A percentile compares a stretch with the other conserved stretches of the same genome.
Conservation (phyloP, 2,888 invertebrate genomes). For the Siphlonurus alternatus region DNA sequence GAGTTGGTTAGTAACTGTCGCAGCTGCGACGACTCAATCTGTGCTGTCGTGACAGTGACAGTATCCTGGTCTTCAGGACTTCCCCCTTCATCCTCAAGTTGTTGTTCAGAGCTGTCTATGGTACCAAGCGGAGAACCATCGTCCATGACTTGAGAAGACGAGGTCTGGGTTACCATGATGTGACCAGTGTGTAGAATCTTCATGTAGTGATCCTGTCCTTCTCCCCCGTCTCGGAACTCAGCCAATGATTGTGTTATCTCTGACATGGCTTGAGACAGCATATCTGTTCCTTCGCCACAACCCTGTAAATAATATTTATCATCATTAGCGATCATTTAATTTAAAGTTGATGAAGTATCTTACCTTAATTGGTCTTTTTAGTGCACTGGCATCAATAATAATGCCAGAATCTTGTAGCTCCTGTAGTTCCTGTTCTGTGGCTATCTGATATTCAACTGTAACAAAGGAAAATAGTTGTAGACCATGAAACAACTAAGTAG, state of each 20-base stretch:
- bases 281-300: not conserved
- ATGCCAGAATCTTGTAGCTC: slow-evolving; percentile 13
- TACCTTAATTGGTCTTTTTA: slow-evolving; percentile 13
- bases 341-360: not conserved
- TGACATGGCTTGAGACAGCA: slow-evolving; percentile 3
- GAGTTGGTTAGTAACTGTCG: not conserved
- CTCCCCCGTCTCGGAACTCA: not conserved
- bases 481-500: no score
- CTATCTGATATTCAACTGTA: slow-evolving; percentile 12
- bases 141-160: not conserved
- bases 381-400: slow-evolving; percentile 11
- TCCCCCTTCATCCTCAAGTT: not conserved
- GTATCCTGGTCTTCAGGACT: not conserved
- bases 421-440: slow-evolving; percentile 10
- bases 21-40: slow-evolving; percentile 3
- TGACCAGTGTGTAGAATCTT: not conserved
- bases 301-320: no score
- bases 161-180: slow-evolving; percentile 7
- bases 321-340: not conserved
- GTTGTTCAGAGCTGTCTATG: not conserved
- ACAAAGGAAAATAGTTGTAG: not conserved
- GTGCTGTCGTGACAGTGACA: slow-evolving; percentile 1
- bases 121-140: not conserved
- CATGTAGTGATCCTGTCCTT: not conserved
- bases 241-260: not conserved